Base-by-base conservation (phyloP, 2,113 vertebrate genomes). In the Cephalopterus ornatus region DNA sequence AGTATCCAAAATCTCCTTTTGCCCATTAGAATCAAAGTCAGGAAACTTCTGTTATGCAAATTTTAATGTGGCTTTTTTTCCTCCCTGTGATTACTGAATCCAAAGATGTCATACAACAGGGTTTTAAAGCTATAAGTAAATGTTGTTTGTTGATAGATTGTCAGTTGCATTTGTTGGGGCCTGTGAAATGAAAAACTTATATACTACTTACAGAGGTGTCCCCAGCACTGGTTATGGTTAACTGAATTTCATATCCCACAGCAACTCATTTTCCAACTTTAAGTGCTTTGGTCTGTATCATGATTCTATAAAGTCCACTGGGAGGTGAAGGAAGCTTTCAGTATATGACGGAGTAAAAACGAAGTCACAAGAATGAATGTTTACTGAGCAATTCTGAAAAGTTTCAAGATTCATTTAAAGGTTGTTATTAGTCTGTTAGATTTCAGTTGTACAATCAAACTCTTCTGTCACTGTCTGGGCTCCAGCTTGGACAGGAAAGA, bases 51-150 rank as follows among this genome's bases (percentile, higher is more conserved):
- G 81, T 91, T 88, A 75, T 30, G n/a, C 22, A 94, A 68, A 59
- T 91, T 96, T 90, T 96, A 90, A 92, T 92, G 49, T 96, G 58
- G 4, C 28, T 95, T 96, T 68, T 83, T 77, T 85, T 5, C 16
- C 11, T 15, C 21, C 12, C 22, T 81, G 2, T 33, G 93, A 65
- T 91, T 96, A 78, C 63, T 89, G 65, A 95, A 92, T 93, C 17
- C 44, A 67, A 30, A 94, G 85, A 49, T 88, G 66, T 30, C 11
- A 70, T 87, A 77, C 10, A 84, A 22, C 26, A 68, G 67, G 46
- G 93, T 65, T 83, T 93, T 87, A 92, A 85, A 77, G 17, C 37
- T 78, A 1, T 77, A 95, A 94, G 63, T 70, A 82, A 52, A 63
- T 88, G 42, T 73, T 94, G 77, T 82, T 92, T 93, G 12, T 90